Evolutionary conservation across 2,888 invertebrate genomes (phyloP).

Genomic region (Acrobasis suavella): DNA sequence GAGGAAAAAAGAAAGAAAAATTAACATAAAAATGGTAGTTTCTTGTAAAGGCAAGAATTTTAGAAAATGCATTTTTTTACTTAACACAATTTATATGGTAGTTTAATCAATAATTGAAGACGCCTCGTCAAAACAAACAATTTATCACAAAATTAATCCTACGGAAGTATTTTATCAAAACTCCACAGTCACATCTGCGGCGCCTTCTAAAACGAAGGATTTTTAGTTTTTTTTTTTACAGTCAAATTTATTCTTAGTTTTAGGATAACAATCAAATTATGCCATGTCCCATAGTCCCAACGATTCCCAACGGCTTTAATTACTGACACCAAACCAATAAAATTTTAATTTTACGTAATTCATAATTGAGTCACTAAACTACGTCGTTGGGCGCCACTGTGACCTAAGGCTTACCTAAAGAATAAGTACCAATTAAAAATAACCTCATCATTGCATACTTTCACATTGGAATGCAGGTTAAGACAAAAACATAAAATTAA

Average conservation of each 20-base stretch:
- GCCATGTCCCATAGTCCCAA: conserved; percentile 5
- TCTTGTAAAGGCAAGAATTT: conserved; percentile 44
- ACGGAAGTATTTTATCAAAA: conserved; percentile 37
- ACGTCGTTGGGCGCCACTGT: neutral
- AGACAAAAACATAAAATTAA: conserved; percentile 26
- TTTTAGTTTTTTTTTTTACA: conserved; percentile 24
- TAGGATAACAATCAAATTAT: neutral
- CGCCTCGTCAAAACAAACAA: conserved; percentile 21
- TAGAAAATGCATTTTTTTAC: conserved; percentile 52
- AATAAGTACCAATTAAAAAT: conserved; percentile 33
- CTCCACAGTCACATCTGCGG: conserved; percentile 40
- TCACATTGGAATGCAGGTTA: conserved; percentile 33
- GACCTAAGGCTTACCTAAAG: conserved; percentile 21
- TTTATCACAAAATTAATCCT: conserved; percentile 31
- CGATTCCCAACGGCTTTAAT: neutral
- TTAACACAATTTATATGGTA: conserved; percentile 27
- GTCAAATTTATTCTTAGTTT: conserved; percentile 20
- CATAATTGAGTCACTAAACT: neutral
- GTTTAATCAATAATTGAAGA: conserved; percentile 21
- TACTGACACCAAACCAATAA: neutral
- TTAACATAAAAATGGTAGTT: conserved; percentile 27
- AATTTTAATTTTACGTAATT: neutral
- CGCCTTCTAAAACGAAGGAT: conserved; percentile 75
- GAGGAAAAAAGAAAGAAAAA: conserved; percentile 37
- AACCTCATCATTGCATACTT: conserved; percentile 27